Evolutionary conservation across 2,113 vertebrate species (phyloP).

Genomic region (Eurypyga helias): DNA sequence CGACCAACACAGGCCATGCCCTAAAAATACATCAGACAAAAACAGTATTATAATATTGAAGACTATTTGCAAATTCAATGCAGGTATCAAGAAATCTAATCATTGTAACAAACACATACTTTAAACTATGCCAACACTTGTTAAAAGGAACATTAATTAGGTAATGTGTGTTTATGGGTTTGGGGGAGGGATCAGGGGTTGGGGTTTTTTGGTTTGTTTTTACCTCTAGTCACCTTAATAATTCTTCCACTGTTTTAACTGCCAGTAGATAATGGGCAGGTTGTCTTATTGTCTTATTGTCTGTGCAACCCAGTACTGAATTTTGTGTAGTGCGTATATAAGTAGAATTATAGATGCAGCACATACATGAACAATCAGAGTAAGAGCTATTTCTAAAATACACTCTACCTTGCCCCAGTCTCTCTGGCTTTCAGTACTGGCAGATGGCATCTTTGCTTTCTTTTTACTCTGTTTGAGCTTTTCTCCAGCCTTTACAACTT

Average conservation of each 20-base stretch:
- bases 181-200: background rate
- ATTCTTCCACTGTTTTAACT: background rate
- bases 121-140: background rate
- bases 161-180: background rate
- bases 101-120: background rate
- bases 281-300: background rate
- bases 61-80: background rate
- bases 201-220: background rate
- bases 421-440: constrained; percentile 95
- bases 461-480: constrained; percentile 98
- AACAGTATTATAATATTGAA: background rate
- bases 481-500: constrained; percentile 97
- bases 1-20: constrained; percentile 99
- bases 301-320: constrained; percentile 34
- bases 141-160: background rate
- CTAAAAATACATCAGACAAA: constrained; percentile 74
- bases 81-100: background rate
- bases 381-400: constrained; percentile 49
- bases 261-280: background rate
- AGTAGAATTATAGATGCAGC: background rate
- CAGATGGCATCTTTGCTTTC: constrained; percentile 98
- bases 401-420: constrained; percentile 96
- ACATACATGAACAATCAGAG: constrained; percentile 14
- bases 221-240: background rate
- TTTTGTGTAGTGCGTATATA: background rate